Evolutionary conservation across 2,113 vertebrate genomes (phyloP).

Genomic region (Petrocephalus microphthalmus): DNA sequence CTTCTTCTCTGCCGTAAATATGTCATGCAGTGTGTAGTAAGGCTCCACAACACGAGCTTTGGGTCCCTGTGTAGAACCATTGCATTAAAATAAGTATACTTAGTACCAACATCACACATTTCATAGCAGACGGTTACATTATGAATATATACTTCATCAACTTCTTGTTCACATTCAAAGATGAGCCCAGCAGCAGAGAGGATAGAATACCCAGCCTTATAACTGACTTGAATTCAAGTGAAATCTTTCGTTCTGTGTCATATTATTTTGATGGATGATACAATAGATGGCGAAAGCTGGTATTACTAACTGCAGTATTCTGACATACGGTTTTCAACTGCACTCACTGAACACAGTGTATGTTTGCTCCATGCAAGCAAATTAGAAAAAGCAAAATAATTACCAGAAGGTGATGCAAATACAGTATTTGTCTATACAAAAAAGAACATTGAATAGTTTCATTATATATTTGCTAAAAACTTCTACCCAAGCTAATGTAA

Average conservation of each 20-base stretch:
- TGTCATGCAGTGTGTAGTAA: not conserved
- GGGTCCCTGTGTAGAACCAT: not conserved
- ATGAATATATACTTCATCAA: not conserved
- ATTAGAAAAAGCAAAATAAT: not conserved
- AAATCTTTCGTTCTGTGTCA: not conserved
- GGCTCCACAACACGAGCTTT: not conserved
- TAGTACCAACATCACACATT: not conserved
- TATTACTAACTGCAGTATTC: not conserved
- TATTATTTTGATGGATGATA: not conserved
- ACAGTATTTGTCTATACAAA: not conserved
- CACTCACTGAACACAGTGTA: not conserved
- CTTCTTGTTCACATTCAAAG: not conserved
- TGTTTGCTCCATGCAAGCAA: not conserved
- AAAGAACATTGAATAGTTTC: not conserved
- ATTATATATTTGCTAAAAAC: not conserved
- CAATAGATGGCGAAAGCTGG: not conserved
- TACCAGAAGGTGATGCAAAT: not conserved
- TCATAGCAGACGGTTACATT: not conserved
- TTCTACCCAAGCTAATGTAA: not conserved
- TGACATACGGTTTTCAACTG: not conserved
- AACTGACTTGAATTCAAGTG: not conserved
- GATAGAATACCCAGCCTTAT: not conserved
- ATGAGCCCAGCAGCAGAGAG: not conserved
- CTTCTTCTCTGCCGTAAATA: not conserved
- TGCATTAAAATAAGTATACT: not conserved